phyloP scores from a whole-genome alignment of 2,888 invertebrate species.

The Agrilus biguttatus region DNA sequence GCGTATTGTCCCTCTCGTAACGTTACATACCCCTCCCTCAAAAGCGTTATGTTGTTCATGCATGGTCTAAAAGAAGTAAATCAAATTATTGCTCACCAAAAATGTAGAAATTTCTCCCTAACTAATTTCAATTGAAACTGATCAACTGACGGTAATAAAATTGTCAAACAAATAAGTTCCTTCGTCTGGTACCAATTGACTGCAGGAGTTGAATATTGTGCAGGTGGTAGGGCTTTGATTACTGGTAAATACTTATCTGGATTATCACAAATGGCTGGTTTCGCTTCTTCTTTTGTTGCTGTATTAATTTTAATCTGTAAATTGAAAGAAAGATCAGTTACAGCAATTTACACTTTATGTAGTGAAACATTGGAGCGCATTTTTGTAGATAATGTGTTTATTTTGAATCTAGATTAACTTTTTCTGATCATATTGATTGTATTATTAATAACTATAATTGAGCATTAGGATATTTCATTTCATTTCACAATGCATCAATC shows the following conservation, averaged over 20 bases:
- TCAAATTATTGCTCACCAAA: slow-evolving; percentile 15
- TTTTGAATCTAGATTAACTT: no score
- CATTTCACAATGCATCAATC: no score
- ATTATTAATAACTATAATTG: no score
- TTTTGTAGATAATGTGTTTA: no score
- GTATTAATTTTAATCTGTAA: background rate
- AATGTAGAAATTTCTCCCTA: slow-evolving; percentile 18
- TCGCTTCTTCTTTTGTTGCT: background rate
- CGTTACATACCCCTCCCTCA: no score
- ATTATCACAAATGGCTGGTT: background rate
- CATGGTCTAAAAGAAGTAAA: background rate
- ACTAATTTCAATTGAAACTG: slow-evolving; percentile 16
- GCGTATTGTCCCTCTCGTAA: no score
- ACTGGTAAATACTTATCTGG: background rate
- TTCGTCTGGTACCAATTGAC: slow-evolving; percentile 24
- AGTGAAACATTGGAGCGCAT: no score
- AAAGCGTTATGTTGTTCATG: no score
- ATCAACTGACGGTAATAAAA: slow-evolving; percentile 17
- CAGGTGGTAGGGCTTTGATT: slow-evolving; percentile 8
- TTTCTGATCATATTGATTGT: no score
- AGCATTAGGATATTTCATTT: no score
- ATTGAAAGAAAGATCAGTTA: no score
- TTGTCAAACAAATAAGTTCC: slow-evolving; percentile 15
- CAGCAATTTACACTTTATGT: background rate
- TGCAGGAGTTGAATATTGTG: slow-evolving; percentile 20